Evolutionary conservation across 2,797 vertebrate species (phyloP), one percentile per base, ranked within the genome.

Genomic region (Triplophysa bombifrons): DNA sequence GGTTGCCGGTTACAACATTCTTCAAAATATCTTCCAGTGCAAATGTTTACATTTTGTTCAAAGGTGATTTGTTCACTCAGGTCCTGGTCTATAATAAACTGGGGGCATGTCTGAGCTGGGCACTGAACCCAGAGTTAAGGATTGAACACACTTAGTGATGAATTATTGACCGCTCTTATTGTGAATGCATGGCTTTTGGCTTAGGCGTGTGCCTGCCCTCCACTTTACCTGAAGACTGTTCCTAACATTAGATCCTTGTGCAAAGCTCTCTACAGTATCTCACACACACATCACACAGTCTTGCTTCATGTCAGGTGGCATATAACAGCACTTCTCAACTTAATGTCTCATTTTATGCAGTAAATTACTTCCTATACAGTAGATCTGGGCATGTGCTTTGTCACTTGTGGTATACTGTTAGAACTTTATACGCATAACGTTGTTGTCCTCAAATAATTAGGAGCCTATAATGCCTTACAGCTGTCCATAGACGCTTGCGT

Each of bases 111-210:
- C 60, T 61, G 63, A 19, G 61, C 38, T 53, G 72, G 65, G 69
- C 66, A 44, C 48, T 86, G 80, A 84, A 74, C 22, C 61, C 70
- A 41, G 58, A 72, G 72, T 50, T 70, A 55, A 83, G 72, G 53
- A 79, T 68, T 72, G 68, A 78, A 71, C 34, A 71, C 75, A 72
- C 78, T 82, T 72, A 69, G 68, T 38, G 38, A 83, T 86, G 56
- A 86, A 86, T 86, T 79, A 85, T 84, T 85, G 84, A 88, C 61
- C 13, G 16, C n/a, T 80, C 77, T 67, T 82, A 72, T 80, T 83
- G 80, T 56, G 22, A 72, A 72, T 86, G 72, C 65, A 84, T 85
- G 76, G 82, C 75, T 85, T 22, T 82, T 20, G 41, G 76, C 48
- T 78, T 25, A 73, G 76, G 58, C 50, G 13, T 65, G 22, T n/a